These are phyloP conservation scores for Urocolius indicus DNA, from an alignment of 2,113 vertebrate species.

Conservation along the genomic window DNA sequence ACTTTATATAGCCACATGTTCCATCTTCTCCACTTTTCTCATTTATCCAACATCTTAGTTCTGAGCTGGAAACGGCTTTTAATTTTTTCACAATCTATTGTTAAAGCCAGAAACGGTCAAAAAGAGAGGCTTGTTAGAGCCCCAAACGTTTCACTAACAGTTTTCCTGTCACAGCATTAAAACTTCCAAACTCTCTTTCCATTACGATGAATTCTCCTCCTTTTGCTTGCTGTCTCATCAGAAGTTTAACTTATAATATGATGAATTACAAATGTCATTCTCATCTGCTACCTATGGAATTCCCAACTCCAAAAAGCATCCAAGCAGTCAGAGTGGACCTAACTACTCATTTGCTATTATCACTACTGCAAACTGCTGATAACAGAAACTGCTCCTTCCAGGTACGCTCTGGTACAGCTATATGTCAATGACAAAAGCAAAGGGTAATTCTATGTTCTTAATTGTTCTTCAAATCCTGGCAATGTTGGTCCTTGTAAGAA, in stretches of 20 bases:
- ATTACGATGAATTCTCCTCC: background rate
- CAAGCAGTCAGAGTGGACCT: background rate
- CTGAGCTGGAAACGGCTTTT: background rate
- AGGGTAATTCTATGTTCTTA: background rate
- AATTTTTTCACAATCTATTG: background rate
- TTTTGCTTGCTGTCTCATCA: background rate
- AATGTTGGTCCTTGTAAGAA: background rate
- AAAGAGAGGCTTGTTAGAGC: background rate
- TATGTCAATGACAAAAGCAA: background rate
- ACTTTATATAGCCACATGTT: slow-evolving; percentile 24
- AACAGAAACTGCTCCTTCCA: background rate
- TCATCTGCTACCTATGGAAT: background rate
- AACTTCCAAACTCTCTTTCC: background rate
- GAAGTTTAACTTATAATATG: background rate
- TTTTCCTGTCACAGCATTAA: background rate
- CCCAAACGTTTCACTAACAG: background rate
- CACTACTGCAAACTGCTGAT: background rate
- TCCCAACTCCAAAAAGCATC: background rate
- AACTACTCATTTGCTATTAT: background rate
- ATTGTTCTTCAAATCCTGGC: background rate
- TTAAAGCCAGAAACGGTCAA: background rate
- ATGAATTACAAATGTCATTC: background rate
- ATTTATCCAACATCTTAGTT: slow-evolving; percentile 13
- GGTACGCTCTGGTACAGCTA: background rate
- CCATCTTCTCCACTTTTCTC: background rate